These are phyloP conservation scores for Regulus satrapa DNA, from an alignment of 2,113 vertebrate species.

Conservation along the genomic window DNA sequence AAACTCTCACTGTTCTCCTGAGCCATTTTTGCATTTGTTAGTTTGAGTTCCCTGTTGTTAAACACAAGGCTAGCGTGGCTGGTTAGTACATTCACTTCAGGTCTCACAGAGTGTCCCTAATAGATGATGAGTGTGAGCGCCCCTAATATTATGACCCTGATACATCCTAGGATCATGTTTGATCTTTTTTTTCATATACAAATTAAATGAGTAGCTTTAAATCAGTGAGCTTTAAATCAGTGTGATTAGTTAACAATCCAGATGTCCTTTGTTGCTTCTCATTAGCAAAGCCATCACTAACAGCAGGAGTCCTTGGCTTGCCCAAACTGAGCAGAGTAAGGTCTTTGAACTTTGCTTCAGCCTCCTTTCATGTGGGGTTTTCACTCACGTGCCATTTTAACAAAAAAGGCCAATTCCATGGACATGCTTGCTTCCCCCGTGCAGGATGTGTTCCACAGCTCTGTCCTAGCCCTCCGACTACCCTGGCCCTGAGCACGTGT, in stretches of 20 bases:
- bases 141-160: neutral
- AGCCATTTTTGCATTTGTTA: neutral
- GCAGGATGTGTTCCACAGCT: neutral
- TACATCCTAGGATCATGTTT: neutral
- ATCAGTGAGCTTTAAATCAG: neutral
- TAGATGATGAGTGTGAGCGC: neutral
- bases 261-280: neutral
- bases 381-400: neutral
- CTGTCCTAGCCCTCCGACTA: neutral
- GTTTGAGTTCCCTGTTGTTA: neutral
- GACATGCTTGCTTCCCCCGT: neutral
- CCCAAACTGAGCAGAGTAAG: neutral
- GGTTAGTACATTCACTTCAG: neutral
- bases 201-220: neutral
- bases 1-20: neutral
- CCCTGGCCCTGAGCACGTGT: neutral
- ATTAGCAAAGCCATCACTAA: neutral
- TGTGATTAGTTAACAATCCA: neutral
- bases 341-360: neutral
- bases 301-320: neutral
- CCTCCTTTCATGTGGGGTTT: neutral
- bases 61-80: accelerated
- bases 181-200: neutral
- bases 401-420: neutral
- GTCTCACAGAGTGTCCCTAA: neutral